A percentile compares a stretch with the other conserved stretches of the same genome.
These are phyloP conservation scores for Oceanodroma tethys DNA, from an alignment of 2,113 vertebrate genomes.

Conservation along the genomic window DNA sequence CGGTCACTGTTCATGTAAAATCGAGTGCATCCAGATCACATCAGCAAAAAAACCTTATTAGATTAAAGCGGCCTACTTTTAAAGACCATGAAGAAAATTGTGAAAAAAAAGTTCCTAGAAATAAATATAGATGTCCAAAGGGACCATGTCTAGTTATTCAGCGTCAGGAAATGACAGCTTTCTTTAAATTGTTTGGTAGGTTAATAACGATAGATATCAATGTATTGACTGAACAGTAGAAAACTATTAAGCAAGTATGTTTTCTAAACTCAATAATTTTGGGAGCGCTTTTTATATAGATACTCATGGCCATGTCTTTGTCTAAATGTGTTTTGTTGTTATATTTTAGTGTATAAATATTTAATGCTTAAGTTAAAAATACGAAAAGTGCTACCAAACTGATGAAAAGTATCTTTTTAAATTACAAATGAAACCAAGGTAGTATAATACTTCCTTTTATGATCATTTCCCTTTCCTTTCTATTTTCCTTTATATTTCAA, in stretches of 20 bases:
- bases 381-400: background rate
- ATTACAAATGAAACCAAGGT: background rate
- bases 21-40: constrained; percentile 66
- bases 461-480: background rate
- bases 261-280: background rate
- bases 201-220: constrained; percentile 7
- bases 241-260: background rate
- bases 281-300: background rate
- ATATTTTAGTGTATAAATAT: background rate
- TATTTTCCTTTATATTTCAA: background rate
- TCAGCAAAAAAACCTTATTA: constrained; percentile 71
- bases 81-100: constrained; percentile 67
- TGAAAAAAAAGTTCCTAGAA: constrained; percentile 63
- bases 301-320: background rate
- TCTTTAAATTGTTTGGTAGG: constrained; percentile 90
- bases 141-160: constrained; percentile 80
- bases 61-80: constrained; percentile 69
- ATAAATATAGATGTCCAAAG: constrained; percentile 56
- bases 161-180: constrained; percentile 90
- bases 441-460: background rate
- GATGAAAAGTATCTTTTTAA: background rate
- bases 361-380: background rate
- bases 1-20: constrained; percentile 75
- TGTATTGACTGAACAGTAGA: background rate
- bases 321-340: background rate